Evolutionary conservation across 2,797 vertebrate species (phyloP).

Genomic region (Typhlichthys subterraneus): DNA sequence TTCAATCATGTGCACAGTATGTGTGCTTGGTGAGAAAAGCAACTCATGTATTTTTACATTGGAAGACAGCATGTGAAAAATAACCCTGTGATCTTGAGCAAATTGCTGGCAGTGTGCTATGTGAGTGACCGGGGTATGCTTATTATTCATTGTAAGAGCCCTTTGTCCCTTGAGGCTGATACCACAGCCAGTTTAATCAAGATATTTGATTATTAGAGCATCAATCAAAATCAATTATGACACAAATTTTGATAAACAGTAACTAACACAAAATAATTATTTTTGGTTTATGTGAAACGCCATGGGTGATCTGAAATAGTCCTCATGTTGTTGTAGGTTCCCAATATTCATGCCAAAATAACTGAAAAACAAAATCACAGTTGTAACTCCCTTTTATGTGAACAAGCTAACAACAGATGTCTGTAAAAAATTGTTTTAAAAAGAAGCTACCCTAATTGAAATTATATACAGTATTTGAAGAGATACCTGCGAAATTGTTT

Average conservation of each 20-base stretch:
- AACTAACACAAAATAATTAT: too few relatives aligned
- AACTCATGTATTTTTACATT: constrained; percentile 19
- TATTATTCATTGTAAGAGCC: not conserved
- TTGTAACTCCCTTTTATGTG: too few relatives aligned
- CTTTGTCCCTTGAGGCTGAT: not conserved
- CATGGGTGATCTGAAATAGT: too few relatives aligned
- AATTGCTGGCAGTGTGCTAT: not conserved
- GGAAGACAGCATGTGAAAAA: constrained; percentile 14
- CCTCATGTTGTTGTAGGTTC: too few relatives aligned
- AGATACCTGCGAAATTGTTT: too few relatives aligned
- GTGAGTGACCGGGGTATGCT: not conserved
- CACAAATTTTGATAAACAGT: not conserved
- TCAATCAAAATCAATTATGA: not conserved
- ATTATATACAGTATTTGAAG: too few relatives aligned
- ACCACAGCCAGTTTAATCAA: not conserved
- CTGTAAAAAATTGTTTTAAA: too few relatives aligned
- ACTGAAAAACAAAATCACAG: too few relatives aligned
- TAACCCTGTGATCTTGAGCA: not conserved
- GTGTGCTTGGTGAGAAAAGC: constrained; percentile 1
- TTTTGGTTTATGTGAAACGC: too few relatives aligned
- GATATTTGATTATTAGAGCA: not conserved
- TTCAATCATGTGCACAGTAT: constrained; percentile 8
- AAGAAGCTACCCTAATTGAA: too few relatives aligned
- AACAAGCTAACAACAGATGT: too few relatives aligned
- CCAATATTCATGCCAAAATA: too few relatives aligned